Evolutionary conservation across 1,140 invertebrate species (phyloP).

Genomic region (Lordiphosa clarofinis): DNA sequence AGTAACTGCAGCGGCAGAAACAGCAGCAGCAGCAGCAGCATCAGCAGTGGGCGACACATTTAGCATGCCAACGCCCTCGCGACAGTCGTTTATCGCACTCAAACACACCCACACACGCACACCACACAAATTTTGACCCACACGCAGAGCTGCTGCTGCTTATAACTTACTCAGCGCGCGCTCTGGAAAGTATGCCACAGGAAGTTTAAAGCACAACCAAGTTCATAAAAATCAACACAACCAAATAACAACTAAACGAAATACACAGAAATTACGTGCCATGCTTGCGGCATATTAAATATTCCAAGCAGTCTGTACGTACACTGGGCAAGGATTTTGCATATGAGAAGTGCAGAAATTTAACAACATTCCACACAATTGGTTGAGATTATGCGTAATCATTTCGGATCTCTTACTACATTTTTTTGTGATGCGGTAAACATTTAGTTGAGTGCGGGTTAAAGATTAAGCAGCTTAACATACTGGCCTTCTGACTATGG

Average conservation of each 20-base stretch:
- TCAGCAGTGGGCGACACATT: slow-evolving; percentile 17
- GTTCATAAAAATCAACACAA: slow-evolving; percentile 49
- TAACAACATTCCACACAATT: too few species aligned
- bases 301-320: slow-evolving; percentile 2
- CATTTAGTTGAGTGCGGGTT: too few species aligned
- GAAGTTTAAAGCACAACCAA: slow-evolving; percentile 38
- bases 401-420: too few species aligned
- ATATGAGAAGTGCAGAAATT: too few species aligned
- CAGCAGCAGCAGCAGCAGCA: too few species aligned
- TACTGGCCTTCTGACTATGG: too few species aligned
- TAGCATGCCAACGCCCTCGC: slow-evolving; percentile 18
- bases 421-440: too few species aligned
- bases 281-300: slow-evolving; percentile 7
- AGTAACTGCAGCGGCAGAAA: slow-evolving; percentile 29
- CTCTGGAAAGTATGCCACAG: slow-evolving; percentile 41
- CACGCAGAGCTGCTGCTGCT: slow-evolving; percentile 23
- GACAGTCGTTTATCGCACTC: slow-evolving; percentile 40
- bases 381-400: too few species aligned
- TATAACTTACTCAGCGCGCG: slow-evolving; percentile 31
- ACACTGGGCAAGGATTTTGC: neutral
- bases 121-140: slow-evolving; percentile 30
- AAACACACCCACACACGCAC: neutral
- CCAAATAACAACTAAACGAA: slow-evolving; percentile 36
- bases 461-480: neutral
- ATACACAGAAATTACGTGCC: slow-evolving; percentile 20